These are phyloP conservation scores for Eubasilissa regina DNA, from an alignment of 1,140 invertebrate species.

Conservation along the genomic window DNA sequence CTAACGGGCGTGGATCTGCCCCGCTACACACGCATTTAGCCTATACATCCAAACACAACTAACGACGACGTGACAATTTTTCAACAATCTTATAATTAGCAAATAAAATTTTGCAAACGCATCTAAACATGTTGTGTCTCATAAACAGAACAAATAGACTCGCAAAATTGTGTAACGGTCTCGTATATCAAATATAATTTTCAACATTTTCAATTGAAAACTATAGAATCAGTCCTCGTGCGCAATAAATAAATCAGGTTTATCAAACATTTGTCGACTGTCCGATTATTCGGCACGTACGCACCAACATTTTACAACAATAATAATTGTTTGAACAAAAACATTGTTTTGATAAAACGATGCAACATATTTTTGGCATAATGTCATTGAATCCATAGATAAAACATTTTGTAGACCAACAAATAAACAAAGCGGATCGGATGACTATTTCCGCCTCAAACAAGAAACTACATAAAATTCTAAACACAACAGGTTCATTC, in stretches of 20 bases:
- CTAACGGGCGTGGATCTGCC: background rate
- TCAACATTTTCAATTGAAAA: conserved; percentile 25
- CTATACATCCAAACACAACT: conserved; percentile 28
- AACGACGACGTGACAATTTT: background rate
- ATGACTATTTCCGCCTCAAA: too few species aligned
- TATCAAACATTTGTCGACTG: conserved; percentile 20
- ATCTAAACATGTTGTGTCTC: conserved; percentile 29
- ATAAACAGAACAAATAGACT: conserved; percentile 26
- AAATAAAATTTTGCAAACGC: conserved; percentile 10
- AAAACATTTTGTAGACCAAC: background rate
- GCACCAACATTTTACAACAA: conserved; percentile 8
- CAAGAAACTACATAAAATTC: too few species aligned
- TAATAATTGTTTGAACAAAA: background rate
- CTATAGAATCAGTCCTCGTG: conserved; percentile 25
- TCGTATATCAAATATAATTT: conserved; percentile 26
- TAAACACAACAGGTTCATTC: too few species aligned
- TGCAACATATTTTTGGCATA: conserved; percentile 7
- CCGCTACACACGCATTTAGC: background rate
- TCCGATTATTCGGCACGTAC: background rate
- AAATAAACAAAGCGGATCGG: conserved; percentile 2
- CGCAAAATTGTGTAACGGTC: conserved; percentile 4
- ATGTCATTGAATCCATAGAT: too few species aligned
- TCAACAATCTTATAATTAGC: conserved; percentile 1
- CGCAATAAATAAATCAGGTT: background rate
- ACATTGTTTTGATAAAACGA: too few species aligned